phyloP scores from a whole-genome alignment of 2,113 vertebrate genomes.

The Ia io region DNA sequence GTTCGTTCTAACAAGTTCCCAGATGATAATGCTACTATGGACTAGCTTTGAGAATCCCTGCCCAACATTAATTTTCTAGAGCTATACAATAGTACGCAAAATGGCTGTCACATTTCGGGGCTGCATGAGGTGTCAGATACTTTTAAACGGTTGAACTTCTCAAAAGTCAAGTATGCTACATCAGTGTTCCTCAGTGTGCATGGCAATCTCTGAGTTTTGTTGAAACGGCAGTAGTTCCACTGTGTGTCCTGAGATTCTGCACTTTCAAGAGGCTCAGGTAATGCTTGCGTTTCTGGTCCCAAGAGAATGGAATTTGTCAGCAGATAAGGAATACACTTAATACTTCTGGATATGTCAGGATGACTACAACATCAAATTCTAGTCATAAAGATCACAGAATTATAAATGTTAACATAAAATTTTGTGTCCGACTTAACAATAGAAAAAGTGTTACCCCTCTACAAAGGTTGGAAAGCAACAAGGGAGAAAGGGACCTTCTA shows the following conservation, averaged over 20 bases:
- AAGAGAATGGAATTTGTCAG: background rate
- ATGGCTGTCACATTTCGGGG: background rate
- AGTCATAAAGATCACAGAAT: background rate
- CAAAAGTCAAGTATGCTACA: background rate
- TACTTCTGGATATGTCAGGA: background rate
- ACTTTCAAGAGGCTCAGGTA: background rate
- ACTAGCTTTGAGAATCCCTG: background rate
- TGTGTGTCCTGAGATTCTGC: background rate
- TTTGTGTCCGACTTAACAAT: background rate
- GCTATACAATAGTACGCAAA: background rate
- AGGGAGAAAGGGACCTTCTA: background rate
- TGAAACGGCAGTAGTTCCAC: accelerated
- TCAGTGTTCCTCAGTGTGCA: background rate
- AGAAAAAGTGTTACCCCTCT: background rate
- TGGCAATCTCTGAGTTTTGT: background rate
- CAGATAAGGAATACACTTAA: background rate
- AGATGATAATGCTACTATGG: background rate
- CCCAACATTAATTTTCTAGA: background rate
- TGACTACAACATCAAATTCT: background rate
- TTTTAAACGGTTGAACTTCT: background rate
- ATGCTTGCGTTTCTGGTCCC: background rate
- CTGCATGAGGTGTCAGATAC: background rate
- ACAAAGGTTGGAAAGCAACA: background rate
- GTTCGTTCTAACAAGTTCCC: background rate
- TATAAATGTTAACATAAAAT: background rate